These are phyloP conservation scores for Rhinichthys osculus DNA, from an alignment of 2,797 vertebrate species.

Conservation along the genomic window DNA sequence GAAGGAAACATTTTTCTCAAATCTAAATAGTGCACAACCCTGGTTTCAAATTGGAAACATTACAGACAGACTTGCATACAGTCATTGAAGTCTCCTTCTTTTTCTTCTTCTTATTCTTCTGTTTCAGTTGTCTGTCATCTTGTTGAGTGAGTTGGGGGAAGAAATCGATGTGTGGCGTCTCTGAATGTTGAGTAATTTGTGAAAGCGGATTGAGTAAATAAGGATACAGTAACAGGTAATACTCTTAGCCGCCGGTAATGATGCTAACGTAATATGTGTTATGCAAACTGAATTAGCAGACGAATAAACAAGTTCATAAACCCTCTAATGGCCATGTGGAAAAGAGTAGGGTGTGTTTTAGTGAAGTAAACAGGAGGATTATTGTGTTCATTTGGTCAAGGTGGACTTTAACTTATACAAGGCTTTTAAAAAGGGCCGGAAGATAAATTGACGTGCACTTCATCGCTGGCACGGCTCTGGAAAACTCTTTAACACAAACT, in stretches of 20 bases:
- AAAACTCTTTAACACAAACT: constrained; percentile 55
- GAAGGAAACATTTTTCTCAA: no score
- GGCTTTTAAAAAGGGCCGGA: constrained; percentile 48
- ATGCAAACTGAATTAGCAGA: constrained; percentile 12
- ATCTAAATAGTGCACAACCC: neutral
- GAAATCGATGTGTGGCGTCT: neutral
- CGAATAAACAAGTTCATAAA: constrained; percentile 18
- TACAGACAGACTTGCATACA: neutral
- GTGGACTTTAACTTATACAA: constrained; percentile 19
- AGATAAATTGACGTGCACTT: constrained; percentile 59
- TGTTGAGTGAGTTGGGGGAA: neutral
- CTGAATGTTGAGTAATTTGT: constrained; percentile 33
- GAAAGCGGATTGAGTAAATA: constrained; percentile 31
- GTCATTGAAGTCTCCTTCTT: neutral
- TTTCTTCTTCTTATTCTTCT: neutral
- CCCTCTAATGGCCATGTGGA: constrained; percentile 6
- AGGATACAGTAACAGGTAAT: constrained; percentile 20
- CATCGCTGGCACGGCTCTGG: constrained; percentile 51
- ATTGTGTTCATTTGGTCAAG: neutral
- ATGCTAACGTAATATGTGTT: constrained; percentile 23
- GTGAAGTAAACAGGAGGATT: constrained; percentile 11
- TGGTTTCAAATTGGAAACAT: neutral
- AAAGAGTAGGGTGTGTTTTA: constrained; percentile 5
- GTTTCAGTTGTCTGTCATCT: neutral
- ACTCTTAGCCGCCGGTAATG: constrained; percentile 27